Base-by-base conservation (phyloP, 2,888 invertebrate genomes). In the Agapetus fuscipes region DNA sequence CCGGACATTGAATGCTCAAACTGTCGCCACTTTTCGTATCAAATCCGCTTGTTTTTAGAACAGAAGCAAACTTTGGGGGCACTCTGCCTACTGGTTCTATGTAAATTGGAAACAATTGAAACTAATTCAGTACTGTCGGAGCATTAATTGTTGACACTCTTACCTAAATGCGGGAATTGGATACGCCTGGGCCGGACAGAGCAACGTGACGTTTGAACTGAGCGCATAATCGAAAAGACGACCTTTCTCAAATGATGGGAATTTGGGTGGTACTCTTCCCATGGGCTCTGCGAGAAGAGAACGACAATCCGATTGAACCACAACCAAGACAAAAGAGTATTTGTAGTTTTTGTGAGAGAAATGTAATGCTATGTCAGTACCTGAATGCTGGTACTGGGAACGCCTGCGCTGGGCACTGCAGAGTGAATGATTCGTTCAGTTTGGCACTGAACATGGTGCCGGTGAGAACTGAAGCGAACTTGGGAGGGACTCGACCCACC, bases 111-210 rank as follows among this genome's bases (percentile, higher is more conserved):
- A 34, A 34, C 3, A 11, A 25, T 24, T 25, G 31, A 26, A 39
- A 12, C 20, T 24, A 13, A 10, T 10, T 10, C 24, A 34, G 17
- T 4, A 33, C n/a, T 11, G 11, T n/a, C 20, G 31, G 34, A 17
- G 29, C 25, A 46, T 35, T 27, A 37, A 32, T 17, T 45, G 38
- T 7, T n/a, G n/a, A n/a, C 30, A 11, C 45, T 53, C 62, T 68
- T 76, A 81, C 81, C 81, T 79, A 73, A 76, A 79, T 59, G 69
- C 71, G 57, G 82, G 81, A 60, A 75, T 75, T 51, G 82, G 81
- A 65, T 75, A 83, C 32, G 75, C 75, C 64, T 80, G 79, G 40
- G 77, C 78, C 40, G 73, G 73, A 55, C 78, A 80, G 41, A 78
- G 61, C 40, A 80, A 52, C 13, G 78, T 74, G 48, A 74, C 57